Evolutionary conservation across 2,113 vertebrate genomes (phyloP), one percentile per base, ranked within the genome.

Genomic region (Carassius auratus): DNA sequence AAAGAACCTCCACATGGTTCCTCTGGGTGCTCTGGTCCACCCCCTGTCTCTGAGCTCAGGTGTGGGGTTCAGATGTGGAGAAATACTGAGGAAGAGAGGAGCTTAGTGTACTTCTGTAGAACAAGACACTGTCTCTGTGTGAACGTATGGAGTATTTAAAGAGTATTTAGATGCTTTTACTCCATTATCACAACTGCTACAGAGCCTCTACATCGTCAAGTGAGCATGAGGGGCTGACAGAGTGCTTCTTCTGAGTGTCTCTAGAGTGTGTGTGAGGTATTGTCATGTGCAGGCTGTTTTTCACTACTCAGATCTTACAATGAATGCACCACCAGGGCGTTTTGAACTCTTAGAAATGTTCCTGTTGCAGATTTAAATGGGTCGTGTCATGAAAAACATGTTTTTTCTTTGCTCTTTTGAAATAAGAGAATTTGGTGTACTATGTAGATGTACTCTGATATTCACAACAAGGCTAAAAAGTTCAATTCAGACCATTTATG

Each of bases 1-100:
- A 91, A 89, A 86, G 84, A 64, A 48, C 38, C 38, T 71, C 26
- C 78, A 87, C 78, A 61, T 71, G 38, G 26, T 66, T 75, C 33
- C 45, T n/a, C 68, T 74, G 78, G 59, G 38, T 88, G 73, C 76
- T 68, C 71, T 81, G 36, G 76, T 78, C 69, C 81, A 75, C 30
- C 82, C 52, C 61, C 66, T 6, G 3, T 69, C 8, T 83, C 81
- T 57, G 33, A 59, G 33, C 45, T 71, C 26, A 38, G 81, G 26
- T 73, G 50, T 83, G 66, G 3, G 48, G 45, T 83, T 83, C 66
- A 73, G 26, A 71, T 83, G 62, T 38, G 66, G 38, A 50, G 33
- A 30, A 71, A 45, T 45, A 45, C 17, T 0, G 17, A 79, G 19
- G 33, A 10, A 45, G 10, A 62, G 77, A 62, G 5, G 7, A 33